Evolutionary conservation across 2,888 invertebrate species (phyloP), one percentile per base, ranked within the genome.

Genomic region (Erpobdella octoculata): DNA sequence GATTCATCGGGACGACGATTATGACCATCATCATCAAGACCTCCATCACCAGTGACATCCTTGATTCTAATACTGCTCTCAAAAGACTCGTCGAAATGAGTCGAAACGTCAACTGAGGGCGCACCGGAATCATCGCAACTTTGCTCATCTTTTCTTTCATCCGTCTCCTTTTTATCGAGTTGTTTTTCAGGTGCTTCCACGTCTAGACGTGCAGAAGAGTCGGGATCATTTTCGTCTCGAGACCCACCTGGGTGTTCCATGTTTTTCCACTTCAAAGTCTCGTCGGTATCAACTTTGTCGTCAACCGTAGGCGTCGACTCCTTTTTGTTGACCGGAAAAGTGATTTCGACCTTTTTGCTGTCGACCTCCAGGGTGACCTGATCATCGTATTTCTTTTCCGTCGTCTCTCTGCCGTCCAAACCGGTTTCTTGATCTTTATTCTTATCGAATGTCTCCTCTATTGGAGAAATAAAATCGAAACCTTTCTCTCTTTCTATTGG

Each of bases 71-170:
- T 35, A 53, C 35, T 36, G n/a, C 69, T 48, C 58, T 69, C 69
- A 69, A 48, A n/a, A 21, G 35, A n/a, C 48, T 58, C 35, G 69
- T 69, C 69, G 69, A 69, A 69, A 69, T n/a, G 33, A 31, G 58
- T 53, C 69, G 69, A 69, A 69, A 69, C 31, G 31, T 35, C 69
- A 25, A 46, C 58, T 69, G 69, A 69, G 46, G 58, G 58, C 33
- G 53, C 15, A 35, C 12, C 58, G 58, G 69, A 69, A 69, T n/a
- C 58, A 33, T 58, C 28, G 4, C 62, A 9, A 62, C n/a, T 35
- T 62, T 62, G 31, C 12, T 9, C 62, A n/a, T 62, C 28, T 62
- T 62, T n/a, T 53, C 53, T 15, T 53, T 46, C 18, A 31, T 5
- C 31, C 6, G 25, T 25, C 5, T 12, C 5, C 5, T n/a, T 61